Evolutionary conservation across 2,113 vertebrate species (phyloP), one percentile per base, ranked within the genome.

Genomic region (Camelus bactrianus): DNA sequence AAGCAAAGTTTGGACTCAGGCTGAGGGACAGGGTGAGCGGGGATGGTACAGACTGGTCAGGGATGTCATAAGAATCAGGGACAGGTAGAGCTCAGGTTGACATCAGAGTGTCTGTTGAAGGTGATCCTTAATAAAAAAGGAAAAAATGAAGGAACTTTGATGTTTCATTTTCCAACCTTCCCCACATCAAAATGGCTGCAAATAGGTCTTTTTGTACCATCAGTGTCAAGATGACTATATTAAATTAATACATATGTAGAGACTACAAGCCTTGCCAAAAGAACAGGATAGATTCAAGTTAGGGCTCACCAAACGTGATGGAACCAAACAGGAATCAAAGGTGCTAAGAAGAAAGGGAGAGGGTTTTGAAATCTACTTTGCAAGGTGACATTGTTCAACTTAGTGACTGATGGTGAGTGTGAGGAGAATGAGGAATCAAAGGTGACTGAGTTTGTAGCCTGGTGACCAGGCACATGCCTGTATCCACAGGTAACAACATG

Each of bases 1-100:
- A 85, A 72, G 20, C 50, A 79, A n/a, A 5, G 10, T 4, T 22
- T 12, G 9, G 15, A 14, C 48, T 65, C 15, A 93, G 20, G 28
- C n/a, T n/a, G 16, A 50, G 10, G 35, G 6, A 3, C 32, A 5
- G 15, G n/a, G 6, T 24, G 52, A 14, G 42, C 30, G 38, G 6
- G 5, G 3, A 12, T n/a, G 13, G 19, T 1, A 1, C 5, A 1
- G 7, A 13, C 9, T 22, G 15, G 24, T n/a, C 56, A 85, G 6
- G 3, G 22, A 38, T 28, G 22, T 32, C 26, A 13, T 14, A 46
- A 65, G 50, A 70, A 65, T 76, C 76, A 67, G 48, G 80, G 5
- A 35, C 67, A 72, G 16, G 42, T 11, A 50, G 38, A 54, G 14
- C 8, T 86, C 46, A 76, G 60, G 12, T 28, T 28, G 26, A n/a